Conservation (phyloP, 2,113 vertebrate genomes). For the Leptobrachium ailaonicum region DNA sequence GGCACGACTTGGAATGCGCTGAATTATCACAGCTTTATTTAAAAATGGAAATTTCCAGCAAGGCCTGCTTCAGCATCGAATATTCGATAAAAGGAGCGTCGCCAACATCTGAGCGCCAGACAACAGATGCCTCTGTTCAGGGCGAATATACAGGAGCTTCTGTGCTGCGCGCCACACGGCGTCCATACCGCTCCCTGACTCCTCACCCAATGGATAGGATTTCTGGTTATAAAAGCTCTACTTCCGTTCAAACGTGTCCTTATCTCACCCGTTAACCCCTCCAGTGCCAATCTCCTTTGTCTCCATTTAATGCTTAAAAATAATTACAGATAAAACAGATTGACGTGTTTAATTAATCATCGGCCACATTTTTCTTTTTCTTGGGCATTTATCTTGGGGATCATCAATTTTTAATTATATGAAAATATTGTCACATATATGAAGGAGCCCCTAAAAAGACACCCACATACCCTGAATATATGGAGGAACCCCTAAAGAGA, state of each 20-base stretch:
- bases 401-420: no score
- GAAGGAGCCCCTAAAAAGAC: no score
- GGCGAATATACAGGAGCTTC: neutral
- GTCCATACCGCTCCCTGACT: neutral
- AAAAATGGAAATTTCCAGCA: neutral
- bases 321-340: no score
- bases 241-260: neutral
- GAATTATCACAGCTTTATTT: neutral
- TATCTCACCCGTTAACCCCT: neutral
- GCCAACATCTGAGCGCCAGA: neutral
- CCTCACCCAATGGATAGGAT: neutral
- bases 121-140: slow-evolving; percentile 12
- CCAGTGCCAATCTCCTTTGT: neutral
- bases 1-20: neutral
- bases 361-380: no score
- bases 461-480: no score
- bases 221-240: neutral
- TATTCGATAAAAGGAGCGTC: neutral
- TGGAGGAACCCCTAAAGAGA: no score
- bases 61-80: neutral
- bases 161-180: neutral
- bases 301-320: no score
- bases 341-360: no score
- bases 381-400: no score
- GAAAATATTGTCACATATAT: no score